These are phyloP conservation scores for Rallus limicola DNA, from an alignment of 2,113 vertebrate genomes.

Conservation along the genomic window DNA sequence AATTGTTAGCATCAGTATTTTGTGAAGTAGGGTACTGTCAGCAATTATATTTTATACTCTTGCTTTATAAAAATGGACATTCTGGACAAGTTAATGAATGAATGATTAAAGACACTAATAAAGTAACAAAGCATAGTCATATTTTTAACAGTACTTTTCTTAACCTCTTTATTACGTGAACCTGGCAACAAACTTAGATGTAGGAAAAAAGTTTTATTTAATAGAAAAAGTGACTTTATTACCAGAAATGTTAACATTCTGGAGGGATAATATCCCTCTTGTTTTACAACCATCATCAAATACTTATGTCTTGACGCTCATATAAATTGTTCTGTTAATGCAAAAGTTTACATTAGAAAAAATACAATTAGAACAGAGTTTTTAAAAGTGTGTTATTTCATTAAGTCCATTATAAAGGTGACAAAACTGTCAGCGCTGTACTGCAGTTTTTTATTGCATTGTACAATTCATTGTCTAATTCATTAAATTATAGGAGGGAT, in stretches of 20 bases:
- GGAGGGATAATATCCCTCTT: not conserved
- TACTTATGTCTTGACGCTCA: not conserved
- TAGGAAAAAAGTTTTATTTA: not conserved
- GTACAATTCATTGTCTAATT: not conserved
- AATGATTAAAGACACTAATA: constrained; percentile 32
- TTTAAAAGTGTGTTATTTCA: not conserved
- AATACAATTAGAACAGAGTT: not conserved
- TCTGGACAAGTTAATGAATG: constrained; percentile 7
- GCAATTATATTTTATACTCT: not conserved
- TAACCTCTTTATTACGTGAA: not conserved
- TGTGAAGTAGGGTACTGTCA: not conserved
- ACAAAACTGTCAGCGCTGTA: not conserved
- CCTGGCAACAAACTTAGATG: not conserved
- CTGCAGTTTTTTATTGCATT: not conserved
- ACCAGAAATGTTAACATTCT: not conserved
- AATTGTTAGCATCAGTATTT: constrained; percentile 11
- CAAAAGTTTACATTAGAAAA: not conserved
- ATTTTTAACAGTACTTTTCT: constrained; percentile 20
- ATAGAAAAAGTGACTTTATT: not conserved
- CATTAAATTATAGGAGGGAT: not conserved
- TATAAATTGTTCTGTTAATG: not conserved
- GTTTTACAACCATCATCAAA: not conserved
- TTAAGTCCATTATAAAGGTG: not conserved
- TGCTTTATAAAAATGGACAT: constrained; percentile 10
- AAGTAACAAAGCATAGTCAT: not conserved